These are phyloP conservation scores for Synaphobranchus kaupii DNA, from an alignment of 2,797 vertebrate genomes.

Conservation along the genomic window DNA sequence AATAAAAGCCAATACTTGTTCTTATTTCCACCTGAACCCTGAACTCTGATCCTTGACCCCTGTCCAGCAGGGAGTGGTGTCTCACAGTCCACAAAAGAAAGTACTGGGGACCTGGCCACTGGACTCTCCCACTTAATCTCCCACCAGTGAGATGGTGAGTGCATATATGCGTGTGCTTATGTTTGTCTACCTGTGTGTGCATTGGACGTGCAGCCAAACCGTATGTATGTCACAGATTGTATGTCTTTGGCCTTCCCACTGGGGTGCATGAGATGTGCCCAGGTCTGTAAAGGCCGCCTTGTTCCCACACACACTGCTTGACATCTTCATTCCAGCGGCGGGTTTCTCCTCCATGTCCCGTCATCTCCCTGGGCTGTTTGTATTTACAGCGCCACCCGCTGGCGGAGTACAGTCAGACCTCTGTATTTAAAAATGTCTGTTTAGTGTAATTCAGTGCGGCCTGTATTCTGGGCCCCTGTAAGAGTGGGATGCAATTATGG, in stretches of 20 bases:
- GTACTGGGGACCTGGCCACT: neutral
- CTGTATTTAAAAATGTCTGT: slow-evolving; percentile 10
- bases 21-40: neutral
- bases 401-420: neutral
- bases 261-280: neutral
- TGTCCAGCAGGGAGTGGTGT: slow-evolving; percentile 14
- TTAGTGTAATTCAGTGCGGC: neutral
- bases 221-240: neutral
- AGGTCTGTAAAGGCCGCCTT: neutral
- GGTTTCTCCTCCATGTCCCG: neutral
- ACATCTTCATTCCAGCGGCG: neutral
- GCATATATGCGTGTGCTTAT: neutral
- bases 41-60: neutral
- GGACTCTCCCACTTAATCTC: neutral
- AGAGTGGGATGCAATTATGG: slow-evolving; percentile 19
- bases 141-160: neutral
- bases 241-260: neutral
- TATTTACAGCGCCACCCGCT: neutral
- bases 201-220: neutral
- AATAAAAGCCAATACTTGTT: neutral
- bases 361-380: neutral
- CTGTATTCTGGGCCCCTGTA: slow-evolving; percentile 25
- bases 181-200: neutral
- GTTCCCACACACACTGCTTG: slow-evolving; percentile 2
- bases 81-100: neutral